Conservation (phyloP, 2,797 vertebrate species). For the Microchirus variegatus region DNA sequence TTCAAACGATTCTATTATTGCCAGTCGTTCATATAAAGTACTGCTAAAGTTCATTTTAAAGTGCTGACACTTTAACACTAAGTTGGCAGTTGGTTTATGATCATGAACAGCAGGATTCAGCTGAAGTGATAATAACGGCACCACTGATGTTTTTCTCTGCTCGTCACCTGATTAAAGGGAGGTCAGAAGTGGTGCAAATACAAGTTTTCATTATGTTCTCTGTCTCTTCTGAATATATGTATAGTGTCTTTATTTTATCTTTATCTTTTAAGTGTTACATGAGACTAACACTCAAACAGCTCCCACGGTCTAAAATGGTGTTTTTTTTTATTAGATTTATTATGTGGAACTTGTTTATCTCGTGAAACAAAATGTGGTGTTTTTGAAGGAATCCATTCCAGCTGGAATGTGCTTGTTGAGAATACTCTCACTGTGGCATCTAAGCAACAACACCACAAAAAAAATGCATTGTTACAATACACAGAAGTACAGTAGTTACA, state of each 20-base stretch:
- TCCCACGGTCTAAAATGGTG: conserved; percentile 19
- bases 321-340: background rate
- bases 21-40: background rate
- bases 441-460: too few relatives aligned
- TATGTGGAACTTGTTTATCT: too few relatives aligned
- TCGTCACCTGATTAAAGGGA: conserved; percentile 43
- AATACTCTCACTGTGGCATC: too few relatives aligned
- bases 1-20: conserved; percentile 18
- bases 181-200: conserved; percentile 25
- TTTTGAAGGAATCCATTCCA: too few relatives aligned
- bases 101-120: conserved; percentile 40
- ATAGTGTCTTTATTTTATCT: too few relatives aligned
- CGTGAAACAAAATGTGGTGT: too few relatives aligned
- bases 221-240: too few relatives aligned
- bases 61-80: conserved; percentile 26
- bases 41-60: conserved; percentile 6
- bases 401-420: too few relatives aligned
- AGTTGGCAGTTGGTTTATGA: conserved; percentile 32
- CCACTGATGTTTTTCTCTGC: conserved; percentile 35
- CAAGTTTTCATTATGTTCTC: conserved; percentile 10
- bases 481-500: too few relatives aligned
- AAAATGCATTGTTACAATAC: too few relatives aligned
- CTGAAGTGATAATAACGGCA: conserved; percentile 40
- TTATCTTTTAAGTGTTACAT: too few relatives aligned
- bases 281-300: conserved; percentile 11